Evolutionary conservation across 2,888 invertebrate genomes (phyloP).

Genomic region (Philopedon plagiatum): DNA sequence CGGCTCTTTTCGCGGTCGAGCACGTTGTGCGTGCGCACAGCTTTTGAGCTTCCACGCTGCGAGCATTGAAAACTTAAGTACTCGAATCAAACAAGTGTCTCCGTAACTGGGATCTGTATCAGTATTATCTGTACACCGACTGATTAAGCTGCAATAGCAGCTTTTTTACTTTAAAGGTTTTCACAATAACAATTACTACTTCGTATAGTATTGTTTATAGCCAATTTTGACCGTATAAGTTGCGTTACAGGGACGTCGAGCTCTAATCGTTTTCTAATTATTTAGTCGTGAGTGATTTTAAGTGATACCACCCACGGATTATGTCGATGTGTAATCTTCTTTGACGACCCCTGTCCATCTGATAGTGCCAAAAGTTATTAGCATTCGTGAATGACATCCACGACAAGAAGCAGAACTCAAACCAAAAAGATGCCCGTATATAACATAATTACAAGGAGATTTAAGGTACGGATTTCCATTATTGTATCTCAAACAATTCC

Average conservation of each 20-base stretch:
- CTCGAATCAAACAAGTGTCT: slow-evolving; percentile 53
- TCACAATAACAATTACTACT: slow-evolving; percentile 33
- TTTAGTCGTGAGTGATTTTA: slow-evolving; percentile 40
- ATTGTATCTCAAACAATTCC: not conserved
- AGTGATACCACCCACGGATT: slow-evolving; percentile 50
- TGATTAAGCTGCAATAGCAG: slow-evolving; percentile 45
- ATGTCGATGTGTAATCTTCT: slow-evolving; percentile 33
- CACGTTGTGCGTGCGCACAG: slow-evolving; percentile 58
- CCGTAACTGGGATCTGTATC: slow-evolving; percentile 51
- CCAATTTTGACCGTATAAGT: slow-evolving; percentile 39
- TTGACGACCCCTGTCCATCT: slow-evolving; percentile 21
- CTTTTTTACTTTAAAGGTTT: slow-evolving; percentile 40
- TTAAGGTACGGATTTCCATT: slow-evolving; percentile 70
- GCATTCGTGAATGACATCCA: slow-evolving; percentile 58
- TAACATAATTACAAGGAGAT: slow-evolving; percentile 75
- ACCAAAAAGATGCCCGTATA: slow-evolving; percentile 73
- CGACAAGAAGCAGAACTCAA: slow-evolving; percentile 56
- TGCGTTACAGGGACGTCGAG: slow-evolving; percentile 30
- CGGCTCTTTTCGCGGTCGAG: slow-evolving; percentile 32
- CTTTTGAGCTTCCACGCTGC: slow-evolving; percentile 35
- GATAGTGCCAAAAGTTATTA: slow-evolving; percentile 40
- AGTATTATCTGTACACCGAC: slow-evolving; percentile 52
- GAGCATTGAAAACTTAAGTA: slow-evolving; percentile 40
- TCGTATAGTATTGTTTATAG: slow-evolving; percentile 39
- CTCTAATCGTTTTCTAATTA: slow-evolving; percentile 36